phyloP scores from a whole-genome alignment of 2,888 invertebrate species.

The Leptura quadrifasciata region DNA sequence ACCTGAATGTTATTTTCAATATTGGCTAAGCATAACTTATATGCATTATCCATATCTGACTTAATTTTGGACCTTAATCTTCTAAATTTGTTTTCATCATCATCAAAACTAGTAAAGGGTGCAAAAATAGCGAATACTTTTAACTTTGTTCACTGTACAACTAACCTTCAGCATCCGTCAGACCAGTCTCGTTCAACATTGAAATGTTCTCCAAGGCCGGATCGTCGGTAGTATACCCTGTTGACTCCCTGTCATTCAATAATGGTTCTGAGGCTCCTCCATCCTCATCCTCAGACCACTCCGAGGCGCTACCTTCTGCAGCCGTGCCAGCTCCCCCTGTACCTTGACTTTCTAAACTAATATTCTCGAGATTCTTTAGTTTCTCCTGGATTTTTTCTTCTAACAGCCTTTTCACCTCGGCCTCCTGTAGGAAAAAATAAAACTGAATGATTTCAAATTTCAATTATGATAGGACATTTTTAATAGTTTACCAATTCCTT shows the following conservation, averaged over 20 bases:
- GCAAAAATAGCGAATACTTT: too few relatives aligned
- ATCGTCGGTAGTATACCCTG: conserved; percentile 92
- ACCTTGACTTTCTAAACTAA: conserved; percentile 49
- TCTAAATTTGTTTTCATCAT: too few relatives aligned
- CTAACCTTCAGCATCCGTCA: conserved; percentile 88
- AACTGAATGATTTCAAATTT: neutral
- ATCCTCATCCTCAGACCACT: conserved; percentile 85
- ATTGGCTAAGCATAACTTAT: too few relatives aligned
- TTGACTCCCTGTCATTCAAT: conserved; percentile 79
- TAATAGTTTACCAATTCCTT: conserved; percentile 69
- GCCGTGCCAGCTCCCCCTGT: conserved; percentile 70
- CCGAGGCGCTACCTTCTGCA: conserved; percentile 84
- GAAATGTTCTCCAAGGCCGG: conserved; percentile 90
- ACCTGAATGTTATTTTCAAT: too few relatives aligned
- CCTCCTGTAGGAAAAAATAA: conserved; percentile 69
- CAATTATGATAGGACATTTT: neutral
- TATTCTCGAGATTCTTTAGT: conserved; percentile 67
- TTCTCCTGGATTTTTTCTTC: conserved; percentile 73
- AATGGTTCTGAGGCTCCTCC: conserved; percentile 79
- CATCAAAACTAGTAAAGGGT: too few relatives aligned
- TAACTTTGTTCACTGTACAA: neutral
- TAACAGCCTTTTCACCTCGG: conserved; percentile 74
- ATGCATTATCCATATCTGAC: too few relatives aligned
- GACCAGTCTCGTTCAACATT: conserved; percentile 88
- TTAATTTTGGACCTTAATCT: too few relatives aligned